Base-by-base conservation (phyloP, 2,113 vertebrate species). In the Accipiter cooperii region DNA sequence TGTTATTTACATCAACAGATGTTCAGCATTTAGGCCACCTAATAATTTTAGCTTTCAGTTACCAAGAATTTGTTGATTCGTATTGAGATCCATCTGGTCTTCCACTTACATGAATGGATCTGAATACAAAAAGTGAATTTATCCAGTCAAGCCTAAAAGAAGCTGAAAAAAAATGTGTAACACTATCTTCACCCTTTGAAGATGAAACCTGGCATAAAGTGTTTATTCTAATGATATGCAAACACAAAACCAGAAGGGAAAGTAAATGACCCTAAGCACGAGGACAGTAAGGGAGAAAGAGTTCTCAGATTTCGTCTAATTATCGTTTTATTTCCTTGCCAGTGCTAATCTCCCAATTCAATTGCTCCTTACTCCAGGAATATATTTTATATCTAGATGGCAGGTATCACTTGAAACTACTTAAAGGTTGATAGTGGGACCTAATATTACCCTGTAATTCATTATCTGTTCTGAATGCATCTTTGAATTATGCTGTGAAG, bases 1-100 rank as follows among this genome's bases (percentile, higher is more conserved):
- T 97, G 84, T 90, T 97, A 96, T 97, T 98, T 97, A 96, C 94
- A 97, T 94, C 90, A 98, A 97, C 97, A 98, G 97, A 97, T 98
- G 98, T 98, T 97, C 94, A 96, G 68, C 69, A 74, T 97, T 97
- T 96, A 97, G 92, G 68, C 87, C 92, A 94, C 77, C 85, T 97
- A 98, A 97, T 94, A 97, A 86, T 96, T 97, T 97, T 93, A 96
- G 93, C 91, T 97, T 97, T 98, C 84, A 95, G 94, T 98, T 98
- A 97, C 77, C 52, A 97, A 96, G 94, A 97, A 97, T 97, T 98
- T 97, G 52, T 96, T 98, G 89, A 97, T 96, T 94, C 89, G 42
- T 96, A 96, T 38, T 89, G 89, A 88, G 79, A 96, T 97, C 97
- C 96, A 97, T 98, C 97, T 98, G 98, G 95, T 97, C 94, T 96